Evolutionary conservation across 2,797 vertebrate genomes (phyloP).

Genomic region (Micromesistius poutassou): DNA sequence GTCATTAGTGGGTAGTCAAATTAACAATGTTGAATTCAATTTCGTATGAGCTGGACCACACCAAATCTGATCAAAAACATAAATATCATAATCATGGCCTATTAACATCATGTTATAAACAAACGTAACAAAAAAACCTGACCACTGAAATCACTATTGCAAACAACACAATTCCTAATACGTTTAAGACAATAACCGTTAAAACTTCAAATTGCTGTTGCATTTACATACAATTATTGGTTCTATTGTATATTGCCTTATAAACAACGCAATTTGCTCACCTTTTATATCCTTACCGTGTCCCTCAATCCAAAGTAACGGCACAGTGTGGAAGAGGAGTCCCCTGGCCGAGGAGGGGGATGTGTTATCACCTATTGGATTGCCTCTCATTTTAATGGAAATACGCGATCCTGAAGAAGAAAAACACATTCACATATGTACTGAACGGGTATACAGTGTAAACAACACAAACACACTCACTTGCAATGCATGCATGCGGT

Average conservation of each 20-base stretch:
- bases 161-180: not conserved
- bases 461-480: constrained; percentile 50
- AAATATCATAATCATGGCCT: not conserved
- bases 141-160: not conserved
- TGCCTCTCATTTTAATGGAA: constrained; percentile 60
- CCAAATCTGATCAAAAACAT: not conserved
- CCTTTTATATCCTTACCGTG: constrained; percentile 66
- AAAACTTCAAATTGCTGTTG: not conserved
- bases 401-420: constrained; percentile 52
- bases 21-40: not conserved
- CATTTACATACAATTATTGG: not conserved
- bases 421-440: constrained; percentile 38
- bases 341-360: constrained; percentile 50
- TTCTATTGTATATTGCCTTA: constrained; percentile 20
- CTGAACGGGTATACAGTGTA: constrained; percentile 45
- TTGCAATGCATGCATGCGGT: constrained; percentile 47
- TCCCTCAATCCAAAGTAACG: constrained; percentile 56
- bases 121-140: not conserved
- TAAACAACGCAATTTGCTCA: constrained; percentile 52
- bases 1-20: not conserved
- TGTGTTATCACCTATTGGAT: constrained; percentile 45
- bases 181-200: not conserved
- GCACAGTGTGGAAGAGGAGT: constrained; percentile 33
- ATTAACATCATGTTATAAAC: not conserved
- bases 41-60: not conserved